Evolutionary conservation across 2,797 vertebrate species (phyloP).

Genomic region (Pipistrellus nathusii): DNA sequence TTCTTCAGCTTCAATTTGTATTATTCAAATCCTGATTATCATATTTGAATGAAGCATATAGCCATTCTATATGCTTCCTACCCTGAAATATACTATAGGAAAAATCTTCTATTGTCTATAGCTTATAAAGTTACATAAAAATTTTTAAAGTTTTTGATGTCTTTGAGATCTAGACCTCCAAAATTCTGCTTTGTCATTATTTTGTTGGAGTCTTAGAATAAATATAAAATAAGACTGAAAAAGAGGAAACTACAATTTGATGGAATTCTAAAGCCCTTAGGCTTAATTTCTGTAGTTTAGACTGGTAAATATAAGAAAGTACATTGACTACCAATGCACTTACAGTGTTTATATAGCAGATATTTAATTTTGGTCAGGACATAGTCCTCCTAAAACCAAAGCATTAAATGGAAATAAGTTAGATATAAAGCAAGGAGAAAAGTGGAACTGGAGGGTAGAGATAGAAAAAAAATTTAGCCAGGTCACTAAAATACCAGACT

Average conservation of each 20-base stretch:
- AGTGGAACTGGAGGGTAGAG: not conserved
- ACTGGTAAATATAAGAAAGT: not conserved
- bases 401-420: not conserved
- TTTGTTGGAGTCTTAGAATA: not conserved
- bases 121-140: not conserved
- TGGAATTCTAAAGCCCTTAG: not conserved
- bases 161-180: not conserved
- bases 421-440: not conserved
- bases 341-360: not conserved
- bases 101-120: not conserved
- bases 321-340: not conserved
- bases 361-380: not conserved
- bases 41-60: conserved; percentile 8
- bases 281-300: not conserved
- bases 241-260: not conserved
- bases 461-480: not conserved
- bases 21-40: not conserved
- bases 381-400: conserved; percentile 12
- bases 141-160: not conserved
- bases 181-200: not conserved
- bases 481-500: not conserved
- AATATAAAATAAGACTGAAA: not conserved
- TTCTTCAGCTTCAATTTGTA: not conserved
- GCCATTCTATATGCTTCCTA: not conserved
- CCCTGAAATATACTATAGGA: not conserved